Conservation (phyloP, 2,113 vertebrate species). For the Pyrgilauda ruficollis region DNA sequence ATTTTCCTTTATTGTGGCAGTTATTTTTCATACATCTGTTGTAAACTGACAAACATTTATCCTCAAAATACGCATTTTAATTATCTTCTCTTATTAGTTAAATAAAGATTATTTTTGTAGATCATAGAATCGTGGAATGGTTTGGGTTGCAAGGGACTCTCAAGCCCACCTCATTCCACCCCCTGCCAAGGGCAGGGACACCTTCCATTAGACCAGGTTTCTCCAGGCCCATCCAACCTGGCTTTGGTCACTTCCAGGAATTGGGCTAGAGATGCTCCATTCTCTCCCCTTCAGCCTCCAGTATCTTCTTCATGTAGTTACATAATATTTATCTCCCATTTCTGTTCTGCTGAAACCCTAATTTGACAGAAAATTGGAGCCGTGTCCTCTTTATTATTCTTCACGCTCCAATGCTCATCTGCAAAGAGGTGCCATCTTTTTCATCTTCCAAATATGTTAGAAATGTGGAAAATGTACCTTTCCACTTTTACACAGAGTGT, state of each 20-base stretch:
- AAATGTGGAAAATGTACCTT: background rate
- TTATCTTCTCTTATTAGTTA: background rate
- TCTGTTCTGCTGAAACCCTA: background rate
- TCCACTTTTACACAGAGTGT: background rate
- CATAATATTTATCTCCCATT: background rate
- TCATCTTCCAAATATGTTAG: background rate
- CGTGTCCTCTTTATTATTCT: background rate
- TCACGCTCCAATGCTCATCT: background rate
- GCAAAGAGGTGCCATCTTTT: background rate
- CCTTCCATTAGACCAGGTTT: background rate
- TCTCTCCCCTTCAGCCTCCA: background rate
- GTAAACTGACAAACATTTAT: background rate
- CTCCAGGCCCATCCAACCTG: background rate
- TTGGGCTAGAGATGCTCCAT: background rate
- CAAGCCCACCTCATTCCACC: fast-evolving
- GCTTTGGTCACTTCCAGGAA: background rate
- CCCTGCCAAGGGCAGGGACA: background rate
- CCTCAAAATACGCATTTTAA: background rate
- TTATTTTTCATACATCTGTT: constrained; percentile 6
- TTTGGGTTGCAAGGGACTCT: background rate
- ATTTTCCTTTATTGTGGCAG: constrained; percentile 24
- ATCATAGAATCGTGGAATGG: background rate
- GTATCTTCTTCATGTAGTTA: background rate
- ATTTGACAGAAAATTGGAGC: background rate
- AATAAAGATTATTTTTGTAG: background rate